phyloP scores from a whole-genome alignment of 2,888 invertebrate genomes.

The Dolichopus griseipennis region DNA sequence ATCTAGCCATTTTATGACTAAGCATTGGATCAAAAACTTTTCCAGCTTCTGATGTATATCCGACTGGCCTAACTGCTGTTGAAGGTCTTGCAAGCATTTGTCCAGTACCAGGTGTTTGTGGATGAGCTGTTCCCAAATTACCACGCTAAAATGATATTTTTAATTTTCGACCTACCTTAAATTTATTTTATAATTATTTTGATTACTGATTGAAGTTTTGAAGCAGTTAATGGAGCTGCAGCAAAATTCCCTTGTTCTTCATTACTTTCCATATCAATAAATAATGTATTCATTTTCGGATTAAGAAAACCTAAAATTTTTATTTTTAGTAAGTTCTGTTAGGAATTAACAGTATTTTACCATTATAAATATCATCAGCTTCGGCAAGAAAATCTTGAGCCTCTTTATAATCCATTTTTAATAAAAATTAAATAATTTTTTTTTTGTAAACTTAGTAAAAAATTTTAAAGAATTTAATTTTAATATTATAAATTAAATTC shows the following conservation, averaged over 20 bases:
- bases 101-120: constrained; percentile 30
- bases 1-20: constrained; percentile 47
- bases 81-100: constrained; percentile 62
- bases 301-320: constrained; percentile 14
- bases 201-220: neutral
- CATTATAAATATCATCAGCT: neutral
- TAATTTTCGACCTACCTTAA: neutral
- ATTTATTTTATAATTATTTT: neutral
- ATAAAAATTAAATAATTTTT: neutral
- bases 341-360: neutral
- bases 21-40: constrained; percentile 68
- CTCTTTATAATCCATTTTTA: neutral
- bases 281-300: constrained; percentile 15
- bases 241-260: neutral
- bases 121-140: constrained; percentile 32
- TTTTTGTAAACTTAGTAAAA: neutral
- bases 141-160: constrained; percentile 29
- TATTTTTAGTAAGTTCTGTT: neutral
- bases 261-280: constrained; percentile 14
- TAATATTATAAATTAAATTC: neutral
- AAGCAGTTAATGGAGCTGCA: neutral
- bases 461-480: neutral
- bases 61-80: constrained; percentile 94
- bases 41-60: constrained; percentile 71
- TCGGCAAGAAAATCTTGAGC: neutral